Evolutionary conservation across 1,140 invertebrate genomes (phyloP).

Genomic region (Megalopta genalis): DNA sequence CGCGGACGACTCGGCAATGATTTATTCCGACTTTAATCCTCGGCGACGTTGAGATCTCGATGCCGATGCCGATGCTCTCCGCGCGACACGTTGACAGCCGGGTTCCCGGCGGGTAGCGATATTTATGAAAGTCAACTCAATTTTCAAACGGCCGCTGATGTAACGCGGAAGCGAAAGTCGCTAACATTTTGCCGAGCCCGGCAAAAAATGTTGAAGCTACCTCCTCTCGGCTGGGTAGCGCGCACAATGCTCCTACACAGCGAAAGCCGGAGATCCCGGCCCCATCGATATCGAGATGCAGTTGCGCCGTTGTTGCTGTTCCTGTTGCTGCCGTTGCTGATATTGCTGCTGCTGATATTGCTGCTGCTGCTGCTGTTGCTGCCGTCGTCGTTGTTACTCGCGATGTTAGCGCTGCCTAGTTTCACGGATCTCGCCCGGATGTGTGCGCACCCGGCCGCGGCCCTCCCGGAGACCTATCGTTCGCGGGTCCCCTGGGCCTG

Average conservation of each 20-base stretch:
- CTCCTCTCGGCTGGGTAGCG: background rate
- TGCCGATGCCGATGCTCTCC: slow-evolving; percentile 27
- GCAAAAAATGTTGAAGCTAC: slow-evolving; percentile 2
- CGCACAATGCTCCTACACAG: background rate
- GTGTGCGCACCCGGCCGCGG: background rate
- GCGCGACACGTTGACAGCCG: slow-evolving; percentile 29
- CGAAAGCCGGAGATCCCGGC: background rate
- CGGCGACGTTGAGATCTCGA: slow-evolving; percentile 33
- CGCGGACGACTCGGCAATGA: slow-evolving; percentile 30
- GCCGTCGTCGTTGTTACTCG: no score
- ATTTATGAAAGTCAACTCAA: slow-evolving; percentile 52
- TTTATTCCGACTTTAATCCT: slow-evolving; percentile 59
- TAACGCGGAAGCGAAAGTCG: slow-evolving; percentile 44
- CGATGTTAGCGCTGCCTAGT: no score
- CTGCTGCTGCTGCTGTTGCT: no score
- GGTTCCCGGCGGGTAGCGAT: slow-evolving; percentile 7
- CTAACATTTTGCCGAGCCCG: slow-evolving; percentile 6
- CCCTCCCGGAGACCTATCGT: slow-evolving; percentile 12
- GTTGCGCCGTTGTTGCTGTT: no score
- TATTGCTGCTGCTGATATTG: no score
- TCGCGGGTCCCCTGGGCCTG: slow-evolving; percentile 37
- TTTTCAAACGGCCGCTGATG: slow-evolving; percentile 40
- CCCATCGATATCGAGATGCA: no score
- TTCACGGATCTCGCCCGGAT: no score
- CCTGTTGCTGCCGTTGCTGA: no score